Conservation (phyloP, 1,140 invertebrate genomes). For the Maconellicoccus hirsutus region DNA sequence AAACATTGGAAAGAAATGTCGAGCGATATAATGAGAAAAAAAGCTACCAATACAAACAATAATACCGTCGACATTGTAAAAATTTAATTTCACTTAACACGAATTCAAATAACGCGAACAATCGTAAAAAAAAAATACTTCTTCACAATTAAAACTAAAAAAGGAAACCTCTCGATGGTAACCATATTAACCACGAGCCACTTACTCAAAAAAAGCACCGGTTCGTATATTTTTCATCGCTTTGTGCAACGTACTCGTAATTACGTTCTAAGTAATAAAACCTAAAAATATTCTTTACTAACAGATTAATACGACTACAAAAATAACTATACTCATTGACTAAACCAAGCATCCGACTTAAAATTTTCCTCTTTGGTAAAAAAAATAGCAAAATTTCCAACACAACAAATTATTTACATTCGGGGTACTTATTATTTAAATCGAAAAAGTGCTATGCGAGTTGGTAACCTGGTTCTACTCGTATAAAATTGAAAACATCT, state of each 20-base stretch:
- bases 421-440: too few species aligned
- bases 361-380: too few species aligned
- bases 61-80: too few species aligned
- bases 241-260: not conserved
- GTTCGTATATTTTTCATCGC: not conserved
- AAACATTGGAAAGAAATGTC: not conserved
- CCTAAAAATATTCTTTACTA: not conserved
- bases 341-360: too few species aligned
- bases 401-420: too few species aligned
- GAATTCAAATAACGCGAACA: too few species aligned
- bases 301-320: not conserved
- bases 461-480: too few species aligned
- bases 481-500: too few species aligned
- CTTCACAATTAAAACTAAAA: not conserved
- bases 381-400: too few species aligned
- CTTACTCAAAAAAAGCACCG: not conserved
- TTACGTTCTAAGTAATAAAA: not conserved
- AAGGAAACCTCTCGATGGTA: not conserved
- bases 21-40: not conserved
- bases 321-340: not conserved
- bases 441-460: too few species aligned
- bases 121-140: not conserved
- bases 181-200: not conserved
- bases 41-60: not conserved
- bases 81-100: too few species aligned